Evolutionary conservation across 2,113 vertebrate genomes (phyloP).

Genomic region (Choloepus hoffmanni): DNA sequence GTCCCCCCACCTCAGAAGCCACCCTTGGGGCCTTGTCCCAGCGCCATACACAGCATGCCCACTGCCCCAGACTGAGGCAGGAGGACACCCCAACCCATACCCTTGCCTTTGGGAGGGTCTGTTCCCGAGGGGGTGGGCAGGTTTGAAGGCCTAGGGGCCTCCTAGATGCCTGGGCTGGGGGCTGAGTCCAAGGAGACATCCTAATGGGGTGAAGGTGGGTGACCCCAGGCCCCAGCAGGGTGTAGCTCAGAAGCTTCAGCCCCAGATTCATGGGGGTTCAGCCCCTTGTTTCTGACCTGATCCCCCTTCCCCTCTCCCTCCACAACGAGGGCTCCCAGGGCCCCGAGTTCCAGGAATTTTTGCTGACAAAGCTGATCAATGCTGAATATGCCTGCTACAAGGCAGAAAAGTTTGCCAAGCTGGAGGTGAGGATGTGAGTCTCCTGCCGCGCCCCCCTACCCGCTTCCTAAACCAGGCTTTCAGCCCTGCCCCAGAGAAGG

Average conservation of each 20-base stretch:
- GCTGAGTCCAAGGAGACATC: not conserved
- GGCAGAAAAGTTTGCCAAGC: constrained; percentile 97
- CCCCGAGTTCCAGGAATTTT: constrained; percentile 94
- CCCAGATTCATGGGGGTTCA: not conserved
- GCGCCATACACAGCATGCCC: rapidly evolving
- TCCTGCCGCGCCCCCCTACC: not conserved
- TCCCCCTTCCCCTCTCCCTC: not conserved
- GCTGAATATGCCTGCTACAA: constrained; percentile 98
- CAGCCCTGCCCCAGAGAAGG: not conserved
- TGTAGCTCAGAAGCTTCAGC: not conserved
- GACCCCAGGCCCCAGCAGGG: not conserved
- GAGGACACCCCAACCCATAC: not conserved
- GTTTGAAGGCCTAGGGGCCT: not conserved
- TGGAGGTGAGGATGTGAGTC: constrained; percentile 90
- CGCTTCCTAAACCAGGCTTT: not conserved
- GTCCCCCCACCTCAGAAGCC: not conserved
- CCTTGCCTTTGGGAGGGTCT: not conserved
- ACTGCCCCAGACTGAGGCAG: not conserved
- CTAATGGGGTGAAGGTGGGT: not conserved
- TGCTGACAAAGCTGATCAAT: constrained; percentile 98
- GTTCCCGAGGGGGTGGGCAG: not conserved
- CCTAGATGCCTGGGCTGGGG: not conserved
- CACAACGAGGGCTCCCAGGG: constrained; percentile 85
- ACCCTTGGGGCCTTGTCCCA: not conserved
- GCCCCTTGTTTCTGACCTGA: not conserved